Evolutionary conservation across 1,140 invertebrate species (phyloP).

Genomic region (Arion vulgaris): DNA sequence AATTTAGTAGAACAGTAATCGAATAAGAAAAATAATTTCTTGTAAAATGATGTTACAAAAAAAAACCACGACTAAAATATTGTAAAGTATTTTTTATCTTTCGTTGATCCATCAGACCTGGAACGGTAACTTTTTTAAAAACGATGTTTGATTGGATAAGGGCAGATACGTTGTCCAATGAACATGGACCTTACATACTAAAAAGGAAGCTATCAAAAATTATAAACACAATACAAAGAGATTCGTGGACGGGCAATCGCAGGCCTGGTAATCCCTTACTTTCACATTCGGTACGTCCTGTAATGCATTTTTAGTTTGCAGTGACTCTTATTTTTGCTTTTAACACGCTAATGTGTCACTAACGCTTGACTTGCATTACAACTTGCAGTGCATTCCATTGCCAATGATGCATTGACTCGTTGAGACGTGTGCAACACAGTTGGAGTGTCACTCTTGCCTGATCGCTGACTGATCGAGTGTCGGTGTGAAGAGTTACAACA

Average conservation of each 20-base stretch:
- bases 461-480: too few relatives aligned
- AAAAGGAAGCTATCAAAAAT: conserved; percentile 26
- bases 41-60: background rate
- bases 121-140: too few relatives aligned
- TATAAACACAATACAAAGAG: conserved; percentile 36
- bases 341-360: too few relatives aligned
- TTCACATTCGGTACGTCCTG: background rate
- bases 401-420: too few relatives aligned
- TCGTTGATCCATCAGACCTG: too few relatives aligned
- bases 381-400: too few relatives aligned
- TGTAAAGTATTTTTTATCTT: too few relatives aligned
- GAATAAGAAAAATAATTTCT: background rate
- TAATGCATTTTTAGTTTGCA: background rate
- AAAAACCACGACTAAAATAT: background rate
- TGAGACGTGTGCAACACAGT: too few relatives aligned
- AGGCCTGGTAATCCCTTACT: background rate
- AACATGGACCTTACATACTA: background rate
- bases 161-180: background rate
- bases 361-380: too few relatives aligned
- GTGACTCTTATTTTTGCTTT: too few relatives aligned
- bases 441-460: too few relatives aligned
- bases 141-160: background rate
- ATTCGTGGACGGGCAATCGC: background rate
- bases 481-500: too few relatives aligned
- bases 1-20: background rate